Conservation (phyloP, 2,797 vertebrate species). For the Acrocephalus scirpaceus region DNA sequence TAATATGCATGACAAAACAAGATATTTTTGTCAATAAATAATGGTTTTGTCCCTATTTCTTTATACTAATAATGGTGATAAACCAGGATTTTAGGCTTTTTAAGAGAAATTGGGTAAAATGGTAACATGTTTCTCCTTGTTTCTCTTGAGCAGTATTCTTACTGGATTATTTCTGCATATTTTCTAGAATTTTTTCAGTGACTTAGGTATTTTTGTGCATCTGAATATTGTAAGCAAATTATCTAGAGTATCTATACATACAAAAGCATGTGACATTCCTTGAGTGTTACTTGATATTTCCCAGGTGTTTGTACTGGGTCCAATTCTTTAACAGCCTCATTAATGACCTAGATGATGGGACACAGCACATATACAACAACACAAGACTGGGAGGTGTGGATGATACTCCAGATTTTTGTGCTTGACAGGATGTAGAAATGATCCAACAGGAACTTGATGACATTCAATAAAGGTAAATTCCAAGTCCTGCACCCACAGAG, state of each 20-base stretch:
- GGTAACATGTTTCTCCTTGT: background rate
- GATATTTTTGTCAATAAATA: background rate
- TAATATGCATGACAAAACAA: background rate
- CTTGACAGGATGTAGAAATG: background rate
- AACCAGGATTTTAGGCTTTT: background rate
- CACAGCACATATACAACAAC: background rate
- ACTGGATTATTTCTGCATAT: background rate
- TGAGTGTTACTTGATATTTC: background rate
- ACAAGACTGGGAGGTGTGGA: rapidly evolving
- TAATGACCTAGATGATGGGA: background rate
- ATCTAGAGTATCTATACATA: background rate
- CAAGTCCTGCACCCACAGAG: background rate
- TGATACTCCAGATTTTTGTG: background rate
- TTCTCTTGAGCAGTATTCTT: background rate
- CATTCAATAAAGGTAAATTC: background rate
- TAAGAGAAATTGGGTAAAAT: background rate
- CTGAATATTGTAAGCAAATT: background rate
- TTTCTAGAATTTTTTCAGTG: background rate
- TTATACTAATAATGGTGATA: background rate
- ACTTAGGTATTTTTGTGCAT: background rate
- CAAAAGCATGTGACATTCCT: background rate
- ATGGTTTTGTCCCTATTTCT: background rate
- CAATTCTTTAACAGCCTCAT: background rate
- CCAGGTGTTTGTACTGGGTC: background rate
- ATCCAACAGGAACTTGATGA: background rate